phyloP scores from a whole-genome alignment of 2,797 vertebrate genomes.

The Petrocephalus schoutedeni region DNA sequence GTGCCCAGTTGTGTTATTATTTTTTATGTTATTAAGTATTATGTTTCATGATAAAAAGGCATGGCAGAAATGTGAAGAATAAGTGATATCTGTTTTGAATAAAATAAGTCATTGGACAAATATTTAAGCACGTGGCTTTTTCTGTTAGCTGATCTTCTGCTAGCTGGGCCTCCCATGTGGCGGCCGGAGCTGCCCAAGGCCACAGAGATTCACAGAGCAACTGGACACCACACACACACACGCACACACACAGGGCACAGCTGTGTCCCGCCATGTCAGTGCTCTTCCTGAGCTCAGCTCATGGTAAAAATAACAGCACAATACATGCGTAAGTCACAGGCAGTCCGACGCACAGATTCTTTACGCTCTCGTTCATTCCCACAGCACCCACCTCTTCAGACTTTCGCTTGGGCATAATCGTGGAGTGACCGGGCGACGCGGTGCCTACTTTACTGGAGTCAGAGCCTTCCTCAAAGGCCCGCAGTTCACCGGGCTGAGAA shows the following conservation, averaged over 20 bases:
- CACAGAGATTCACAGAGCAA: background rate
- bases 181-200: background rate
- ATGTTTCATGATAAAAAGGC: background rate
- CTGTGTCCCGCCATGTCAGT: slow-evolving; percentile 11
- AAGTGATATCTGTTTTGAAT: background rate
- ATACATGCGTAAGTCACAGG: background rate
- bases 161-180: background rate
- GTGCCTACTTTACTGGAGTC: background rate
- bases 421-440: background rate
- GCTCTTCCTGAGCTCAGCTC: background rate
- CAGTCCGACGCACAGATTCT: slow-evolving; percentile 24
- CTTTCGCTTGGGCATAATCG: background rate
- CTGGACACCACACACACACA: background rate
- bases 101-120: background rate
- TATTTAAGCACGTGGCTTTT: background rate
- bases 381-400: background rate
- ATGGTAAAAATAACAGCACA: background rate
- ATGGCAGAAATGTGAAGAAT: background rate
- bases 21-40: background rate
- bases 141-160: background rate
- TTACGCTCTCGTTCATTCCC: too few relatives aligned
- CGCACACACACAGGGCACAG: background rate
- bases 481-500: background rate
- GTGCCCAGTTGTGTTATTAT: background rate
- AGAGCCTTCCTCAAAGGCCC: background rate